Evolutionary conservation across 53 echinoderm and acorn worm genomes (phyloP).

Genomic region (Hippasteria phrygiana): DNA sequence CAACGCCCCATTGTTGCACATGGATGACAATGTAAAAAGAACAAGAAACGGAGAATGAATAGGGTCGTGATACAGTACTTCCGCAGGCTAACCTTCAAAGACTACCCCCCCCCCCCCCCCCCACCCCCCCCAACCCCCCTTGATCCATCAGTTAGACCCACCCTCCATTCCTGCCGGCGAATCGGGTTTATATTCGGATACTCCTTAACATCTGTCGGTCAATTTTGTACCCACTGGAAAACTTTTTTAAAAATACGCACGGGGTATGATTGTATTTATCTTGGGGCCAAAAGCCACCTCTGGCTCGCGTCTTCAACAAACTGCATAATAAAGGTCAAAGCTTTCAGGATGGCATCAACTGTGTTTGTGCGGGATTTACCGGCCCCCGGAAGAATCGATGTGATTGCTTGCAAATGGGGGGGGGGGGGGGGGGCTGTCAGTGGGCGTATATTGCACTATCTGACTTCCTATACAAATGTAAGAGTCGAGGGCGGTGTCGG

Average conservation of each 20-base stretch:
- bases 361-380: neutral
- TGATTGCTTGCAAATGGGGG: neutral
- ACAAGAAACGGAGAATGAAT: too few species aligned
- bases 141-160: neutral
- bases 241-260: too few species aligned
- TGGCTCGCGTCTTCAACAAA: neutral
- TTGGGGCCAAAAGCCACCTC: neutral
- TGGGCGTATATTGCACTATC: neutral
- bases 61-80: too few species aligned
- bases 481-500: too few species aligned
- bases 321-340: neutral
- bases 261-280: neutral
- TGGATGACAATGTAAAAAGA: too few species aligned
- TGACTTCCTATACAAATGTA: neutral
- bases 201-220: too few species aligned
- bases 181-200: too few species aligned
- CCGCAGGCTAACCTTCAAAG: neutral
- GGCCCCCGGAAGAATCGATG: neutral
- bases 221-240: too few species aligned
- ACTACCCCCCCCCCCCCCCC: neutral
- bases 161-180: neutral
- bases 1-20: too few species aligned
- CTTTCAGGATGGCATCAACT: neutral
- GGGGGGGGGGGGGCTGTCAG: neutral
- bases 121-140: neutral